Evolutionary conservation across 2,888 invertebrate species (phyloP), one percentile per base, ranked within the genome.

Genomic region (Stegana nigrithorax): DNA sequence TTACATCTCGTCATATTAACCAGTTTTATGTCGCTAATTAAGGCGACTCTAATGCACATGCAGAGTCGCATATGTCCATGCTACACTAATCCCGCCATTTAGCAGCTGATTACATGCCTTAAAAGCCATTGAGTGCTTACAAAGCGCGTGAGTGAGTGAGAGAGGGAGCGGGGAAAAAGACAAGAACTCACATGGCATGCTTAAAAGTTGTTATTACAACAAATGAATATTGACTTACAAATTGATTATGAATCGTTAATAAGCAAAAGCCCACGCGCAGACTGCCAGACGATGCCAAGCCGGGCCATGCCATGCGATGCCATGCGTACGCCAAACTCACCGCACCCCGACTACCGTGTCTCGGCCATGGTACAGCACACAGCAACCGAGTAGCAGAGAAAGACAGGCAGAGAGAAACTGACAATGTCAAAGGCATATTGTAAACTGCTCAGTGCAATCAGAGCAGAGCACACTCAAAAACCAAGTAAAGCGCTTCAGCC

Each of bases 161-260:
- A n/a, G n/a, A n/a, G n/a, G n/a, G n/a, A n/a, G n/a, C n/a, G n/a
- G n/a, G n/a, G n/a, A n/a, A n/a, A n/a, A n/a, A n/a, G n/a, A n/a
- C n/a, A n/a, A n/a, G n/a, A n/a, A n/a, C n/a, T n/a, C n/a, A n/a
- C n/a, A n/a, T n/a, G n/a, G n/a, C n/a, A n/a, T n/a, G n/a, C n/a
- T n/a, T n/a, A n/a, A n/a, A n/a, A n/a, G 19, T 75, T 75, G 79
- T 75, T 75, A 72, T 77, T 79, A 64, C 69, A 77, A 72, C 78
- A 75, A 75, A 75, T 75, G 74, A 79, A 79, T 79, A 75, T 66
- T 73, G 75, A 79, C 75, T 65, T 65, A 61, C 75, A 63, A 67
- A 75, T 75, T 75, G 75, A 75, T 75, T 75, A 79, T 80, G 64
- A 77, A 77, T 71, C 65, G 71, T 65, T 70, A 72, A 75, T 73